A percentile compares a stretch with the other conserved stretches of the same genome.
Evolutionary conservation across 2,888 invertebrate species (phyloP).

Genomic region (Panopea generosa): DNA sequence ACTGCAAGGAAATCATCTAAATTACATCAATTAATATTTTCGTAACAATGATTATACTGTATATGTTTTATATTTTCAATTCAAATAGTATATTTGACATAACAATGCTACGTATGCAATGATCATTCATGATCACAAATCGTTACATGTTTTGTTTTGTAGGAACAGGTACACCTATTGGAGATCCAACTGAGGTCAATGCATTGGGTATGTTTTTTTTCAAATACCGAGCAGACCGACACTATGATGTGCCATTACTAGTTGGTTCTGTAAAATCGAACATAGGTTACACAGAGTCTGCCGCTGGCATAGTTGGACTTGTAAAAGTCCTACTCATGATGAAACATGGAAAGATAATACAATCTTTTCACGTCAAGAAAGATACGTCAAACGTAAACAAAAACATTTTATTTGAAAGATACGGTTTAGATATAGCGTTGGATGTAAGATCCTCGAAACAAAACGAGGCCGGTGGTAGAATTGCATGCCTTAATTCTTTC

Average conservation of each 20-base stretch:
- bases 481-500: conserved; percentile 13
- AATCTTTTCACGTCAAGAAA: conserved; percentile 64
- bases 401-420: conserved; percentile 64
- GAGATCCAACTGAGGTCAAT: conserved; percentile 72
- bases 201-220: conserved; percentile 61
- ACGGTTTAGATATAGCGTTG: conserved; percentile 12
- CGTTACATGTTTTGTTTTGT: too few species aligned
- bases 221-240: not conserved
- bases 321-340: conserved; percentile 78
- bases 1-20: too few species aligned
- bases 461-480: too few species aligned
- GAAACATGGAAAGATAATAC: conserved; percentile 67
- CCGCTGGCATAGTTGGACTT: conserved; percentile 74
- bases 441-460: not conserved
- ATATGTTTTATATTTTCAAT: too few species aligned
- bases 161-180: conserved; percentile 74
- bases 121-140: too few species aligned
- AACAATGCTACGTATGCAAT: too few species aligned
- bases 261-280: conserved; percentile 79
- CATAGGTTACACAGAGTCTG: conserved; percentile 77
- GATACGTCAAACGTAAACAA: conserved; percentile 63
- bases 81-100: too few species aligned
- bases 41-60: too few species aligned
- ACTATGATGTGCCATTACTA: not conserved
- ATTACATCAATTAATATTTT: too few species aligned